These are phyloP conservation scores for Papilio polyxenes DNA, from an alignment of 1,140 invertebrate species.

Conservation along the genomic window DNA sequence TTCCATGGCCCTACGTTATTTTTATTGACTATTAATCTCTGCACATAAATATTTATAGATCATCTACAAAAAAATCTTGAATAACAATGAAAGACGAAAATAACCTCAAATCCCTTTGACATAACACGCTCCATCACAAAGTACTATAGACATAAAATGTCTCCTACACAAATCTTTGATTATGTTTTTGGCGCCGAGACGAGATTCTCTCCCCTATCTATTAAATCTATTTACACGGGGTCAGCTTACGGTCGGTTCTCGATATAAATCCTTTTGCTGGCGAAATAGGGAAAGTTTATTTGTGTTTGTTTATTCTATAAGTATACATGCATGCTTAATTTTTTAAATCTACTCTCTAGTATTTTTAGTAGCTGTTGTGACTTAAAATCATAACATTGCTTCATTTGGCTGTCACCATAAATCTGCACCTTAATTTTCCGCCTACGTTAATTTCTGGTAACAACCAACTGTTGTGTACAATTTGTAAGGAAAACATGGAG, in stretches of 20 bases:
- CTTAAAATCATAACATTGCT: not conserved
- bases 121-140: not conserved
- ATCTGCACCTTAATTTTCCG: not conserved
- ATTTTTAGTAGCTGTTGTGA: not conserved
- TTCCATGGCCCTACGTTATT: too few species aligned
- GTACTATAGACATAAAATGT: constrained; percentile 18
- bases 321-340: not conserved
- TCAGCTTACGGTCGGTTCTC: constrained; percentile 26
- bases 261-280: constrained; percentile 2
- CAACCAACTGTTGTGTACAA: not conserved
- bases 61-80: too few species aligned
- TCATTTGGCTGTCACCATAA: not conserved
- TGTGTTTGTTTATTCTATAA: not conserved
- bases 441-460: not conserved
- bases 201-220: not conserved
- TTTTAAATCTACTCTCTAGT: not conserved
- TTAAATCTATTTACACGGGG: constrained; percentile 33
- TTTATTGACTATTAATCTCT: too few species aligned
- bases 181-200: constrained; percentile 34
- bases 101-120: constrained; percentile 13
- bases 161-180: constrained; percentile 31
- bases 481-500: not conserved
- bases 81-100: not conserved
- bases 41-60: too few species aligned
- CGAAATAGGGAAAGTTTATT: constrained; percentile 3